Conservation (phyloP, 2,797 vertebrate genomes). For the Aplochiton taeniatus region DNA sequence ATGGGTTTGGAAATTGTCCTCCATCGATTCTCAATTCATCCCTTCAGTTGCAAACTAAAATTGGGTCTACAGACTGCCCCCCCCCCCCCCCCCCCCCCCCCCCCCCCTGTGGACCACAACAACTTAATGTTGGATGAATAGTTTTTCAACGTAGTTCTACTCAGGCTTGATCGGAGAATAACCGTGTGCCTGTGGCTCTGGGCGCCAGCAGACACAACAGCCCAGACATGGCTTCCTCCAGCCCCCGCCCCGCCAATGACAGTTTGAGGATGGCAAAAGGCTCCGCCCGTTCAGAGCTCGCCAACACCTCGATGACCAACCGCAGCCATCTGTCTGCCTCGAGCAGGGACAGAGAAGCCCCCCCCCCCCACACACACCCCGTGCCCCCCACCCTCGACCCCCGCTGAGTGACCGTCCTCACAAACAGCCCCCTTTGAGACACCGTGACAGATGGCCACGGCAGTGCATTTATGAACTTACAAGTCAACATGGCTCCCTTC, state of each 20-base stretch:
- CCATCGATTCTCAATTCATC: constrained; percentile 63
- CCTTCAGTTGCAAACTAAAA: constrained; percentile 41
- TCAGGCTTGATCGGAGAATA: constrained; percentile 69
- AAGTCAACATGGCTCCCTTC: background rate
- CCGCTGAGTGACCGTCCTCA: constrained; percentile 31
- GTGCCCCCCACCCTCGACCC: background rate
- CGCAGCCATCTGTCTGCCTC: too few species aligned
- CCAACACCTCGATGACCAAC: too few species aligned
- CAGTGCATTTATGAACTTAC: constrained; percentile 50
- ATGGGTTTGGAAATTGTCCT: constrained; percentile 60
- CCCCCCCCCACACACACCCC: background rate
- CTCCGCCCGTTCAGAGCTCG: too few species aligned
- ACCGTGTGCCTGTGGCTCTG: too few species aligned
- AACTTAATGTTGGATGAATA: constrained; percentile 68
- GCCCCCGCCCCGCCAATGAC: too few species aligned
- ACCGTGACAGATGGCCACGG: constrained; percentile 65
- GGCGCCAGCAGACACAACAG: constrained; percentile 11
- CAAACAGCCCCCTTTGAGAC: constrained; percentile 47
- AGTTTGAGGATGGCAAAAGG: too few species aligned
- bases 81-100: too few species aligned
- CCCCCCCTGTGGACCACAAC: too few species aligned
- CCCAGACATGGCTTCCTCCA: too few species aligned
- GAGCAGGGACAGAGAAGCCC: background rate
- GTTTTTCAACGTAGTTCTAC: constrained; percentile 51
- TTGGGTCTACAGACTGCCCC: constrained; percentile 37